Base-by-base conservation (phyloP, 2,888 invertebrate genomes). In the Andrena bucephala region DNA sequence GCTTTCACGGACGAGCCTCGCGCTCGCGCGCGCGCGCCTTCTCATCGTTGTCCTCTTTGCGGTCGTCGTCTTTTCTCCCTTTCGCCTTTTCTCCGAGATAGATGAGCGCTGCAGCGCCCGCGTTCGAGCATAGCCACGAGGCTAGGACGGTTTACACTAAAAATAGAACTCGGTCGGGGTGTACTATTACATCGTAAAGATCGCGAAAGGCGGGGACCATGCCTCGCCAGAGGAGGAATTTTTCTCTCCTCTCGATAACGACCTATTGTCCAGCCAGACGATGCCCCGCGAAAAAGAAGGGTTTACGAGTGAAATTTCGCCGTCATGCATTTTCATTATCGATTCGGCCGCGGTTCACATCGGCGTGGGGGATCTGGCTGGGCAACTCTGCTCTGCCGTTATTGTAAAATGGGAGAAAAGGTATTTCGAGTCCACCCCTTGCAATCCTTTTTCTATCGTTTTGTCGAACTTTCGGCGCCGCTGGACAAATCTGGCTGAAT, bases 1-100 rank as follows among this genome's bases (percentile, higher is more conserved):
- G 88, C 85, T 85, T 85, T 88, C 88, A 87, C 80, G 85, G 82
- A 83, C 88, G 63, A 77, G 63, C 54, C 24, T 33, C 52, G 48
- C 48, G 60, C 63, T 27, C 27, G 62, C 27, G 62, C 57, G 57
- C 24, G 33, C 63, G 63, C 13, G 13, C 42, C 27, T 57, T 33
- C n/a, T 67, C 54, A 7, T n/a, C 31, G 27, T 60, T 36, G 24
- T 48, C 10, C 59, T 36, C 33, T 10, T 36, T n/a, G 69, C 31
- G 57, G 20, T 67, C 59, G 13, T 42, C 42, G 42, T 52, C 33
- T 57, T 48, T 67, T 5, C 29, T 68, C 29, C 31, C 24, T 48
- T 36, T 48, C 60, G 20, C 52, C 20, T 42, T 29, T 48, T n/a
- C 24, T 6, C 5, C 42, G 16, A 42, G 42, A 42, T 42, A 42